phyloP scores from a whole-genome alignment of 2,888 invertebrate genomes.

The Homarus gammarus region DNA sequence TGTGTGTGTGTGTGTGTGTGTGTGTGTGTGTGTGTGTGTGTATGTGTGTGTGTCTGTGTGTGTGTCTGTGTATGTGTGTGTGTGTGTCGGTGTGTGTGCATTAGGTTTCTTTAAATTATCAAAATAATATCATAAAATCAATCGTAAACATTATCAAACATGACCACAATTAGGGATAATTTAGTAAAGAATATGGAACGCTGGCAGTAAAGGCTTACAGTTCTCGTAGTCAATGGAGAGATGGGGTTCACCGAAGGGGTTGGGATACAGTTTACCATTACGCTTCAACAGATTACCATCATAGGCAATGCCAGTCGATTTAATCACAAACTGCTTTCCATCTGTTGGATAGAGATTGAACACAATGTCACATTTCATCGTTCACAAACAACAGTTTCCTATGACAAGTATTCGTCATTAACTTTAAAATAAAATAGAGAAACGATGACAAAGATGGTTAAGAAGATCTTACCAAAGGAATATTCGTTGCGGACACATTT shows the following conservation, averaged over 20 bases:
- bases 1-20: not conserved
- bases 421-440: no score
- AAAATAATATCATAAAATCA: no score
- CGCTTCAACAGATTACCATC: constrained; percentile 43
- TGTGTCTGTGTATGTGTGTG: not conserved
- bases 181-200: no score
- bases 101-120: no score
- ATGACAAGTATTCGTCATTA: no score
- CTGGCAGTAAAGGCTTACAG: constrained; percentile 18
- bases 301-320: not conserved
- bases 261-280: constrained; percentile 28
- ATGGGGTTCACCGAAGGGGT: constrained; percentile 44
- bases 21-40: not conserved
- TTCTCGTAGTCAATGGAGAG: constrained; percentile 44
- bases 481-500: constrained; percentile 4
- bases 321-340: not conserved
- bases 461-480: not conserved
- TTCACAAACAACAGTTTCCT: not conserved
- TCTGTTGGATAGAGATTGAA: not conserved
- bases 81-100: no score
- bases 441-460: no score
- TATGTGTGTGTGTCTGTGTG: no score
- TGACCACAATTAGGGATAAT: no score
- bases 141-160: no score
- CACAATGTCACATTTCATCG: not conserved